Evolutionary conservation across 2,888 invertebrate genomes (phyloP), one percentile per base, ranked within the genome.

Genomic region (Tetanocera ferruginea): DNA sequence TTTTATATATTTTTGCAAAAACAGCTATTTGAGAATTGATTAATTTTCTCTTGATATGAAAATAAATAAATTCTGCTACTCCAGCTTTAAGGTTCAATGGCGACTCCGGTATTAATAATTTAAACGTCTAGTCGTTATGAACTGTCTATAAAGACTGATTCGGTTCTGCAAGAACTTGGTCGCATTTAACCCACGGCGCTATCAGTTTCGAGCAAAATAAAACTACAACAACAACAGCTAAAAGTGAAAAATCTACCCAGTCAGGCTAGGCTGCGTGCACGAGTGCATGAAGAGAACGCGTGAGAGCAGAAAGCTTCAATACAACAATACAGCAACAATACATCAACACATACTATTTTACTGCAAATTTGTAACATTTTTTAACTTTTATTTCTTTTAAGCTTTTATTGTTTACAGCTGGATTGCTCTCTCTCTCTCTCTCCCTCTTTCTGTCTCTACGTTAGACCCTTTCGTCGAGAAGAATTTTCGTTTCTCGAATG

Each of bases 91-190:
- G 71, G 34, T 72, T 71, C 73, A 78, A 73, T 37, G 76, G 60
- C 77, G 64, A 71, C 70, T 25, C 52, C 70, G 49, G 71, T 51
- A n/a, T 55, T 52, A 73, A 74, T 14, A 43, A 19, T 69, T 76
- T 23, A 70, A 71, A 78, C 80, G 78, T 79, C 81, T 79, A 80
- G 62, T 76, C 81, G 74, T 60, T 80, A 60, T 80, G 76, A 83
- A 81, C 78, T 83, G 83, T 82, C 83, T 81, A 80, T 81, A 79
- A 82, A 83, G 83, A 83, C 82, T 83, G 79, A 80, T 78, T 77
- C 64, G 31, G 75, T 77, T 71, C n/a, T 76, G 79, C 77, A 64
- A 76, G 80, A 75, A 78, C 64, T 80, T 77, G 75, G 79, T 67
- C 79, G 78, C 81, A 83, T 83, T 82, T 82, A 83, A 81, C 80